Evolutionary conservation across 1,140 invertebrate species (phyloP).

Genomic region (Argopecten irradians): DNA sequence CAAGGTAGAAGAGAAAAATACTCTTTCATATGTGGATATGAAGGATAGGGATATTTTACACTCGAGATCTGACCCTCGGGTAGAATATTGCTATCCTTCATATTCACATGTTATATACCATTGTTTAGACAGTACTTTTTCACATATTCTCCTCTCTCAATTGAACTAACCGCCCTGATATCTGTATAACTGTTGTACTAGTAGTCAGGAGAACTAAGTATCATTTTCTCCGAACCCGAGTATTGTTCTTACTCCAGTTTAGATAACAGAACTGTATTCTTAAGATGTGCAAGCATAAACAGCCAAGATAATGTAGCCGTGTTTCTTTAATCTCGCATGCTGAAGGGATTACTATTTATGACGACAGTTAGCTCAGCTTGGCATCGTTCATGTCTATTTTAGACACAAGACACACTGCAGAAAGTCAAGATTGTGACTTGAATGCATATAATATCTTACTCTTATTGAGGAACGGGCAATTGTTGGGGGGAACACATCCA

Average conservation of each 20-base stretch:
- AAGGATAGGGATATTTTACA: too few species aligned
- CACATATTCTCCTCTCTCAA: too few species aligned
- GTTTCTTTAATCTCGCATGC: not conserved
- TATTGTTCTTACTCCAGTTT: not conserved
- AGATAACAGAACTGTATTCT: not conserved
- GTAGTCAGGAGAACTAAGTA: too few species aligned
- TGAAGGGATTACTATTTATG: not conserved
- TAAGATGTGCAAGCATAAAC: not conserved
- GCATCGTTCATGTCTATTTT: not conserved
- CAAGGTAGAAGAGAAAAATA: too few species aligned
- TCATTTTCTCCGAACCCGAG: not conserved
- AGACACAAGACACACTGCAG: not conserved
- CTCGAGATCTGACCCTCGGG: too few species aligned
- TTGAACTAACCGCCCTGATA: too few species aligned
- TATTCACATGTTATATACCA: too few species aligned
- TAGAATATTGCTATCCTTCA: too few species aligned
- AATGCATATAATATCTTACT: conserved; percentile 2
- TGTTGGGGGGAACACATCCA: not conserved
- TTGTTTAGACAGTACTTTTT: too few species aligned
- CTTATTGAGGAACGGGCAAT: not conserved
- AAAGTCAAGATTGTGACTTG: not conserved
- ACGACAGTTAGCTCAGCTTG: not conserved
- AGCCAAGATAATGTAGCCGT: not conserved
- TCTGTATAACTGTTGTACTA: too few species aligned
- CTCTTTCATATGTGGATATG: too few species aligned